phyloP scores from a whole-genome alignment of 2,797 vertebrate genomes.

The Rhadinocentrus ornatus region DNA sequence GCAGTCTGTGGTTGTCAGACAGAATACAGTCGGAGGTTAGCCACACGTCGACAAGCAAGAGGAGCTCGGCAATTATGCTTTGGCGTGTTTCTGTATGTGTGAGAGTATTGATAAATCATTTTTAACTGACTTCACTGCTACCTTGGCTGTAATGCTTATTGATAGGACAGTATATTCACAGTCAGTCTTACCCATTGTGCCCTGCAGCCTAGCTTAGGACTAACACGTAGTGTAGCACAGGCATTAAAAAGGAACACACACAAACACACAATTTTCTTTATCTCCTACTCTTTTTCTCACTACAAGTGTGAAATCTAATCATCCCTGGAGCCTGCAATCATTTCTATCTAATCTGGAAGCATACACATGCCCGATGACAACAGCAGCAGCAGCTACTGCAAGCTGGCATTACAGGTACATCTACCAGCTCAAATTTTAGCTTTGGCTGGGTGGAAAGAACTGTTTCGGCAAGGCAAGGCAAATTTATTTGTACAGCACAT shows the following conservation, averaged over 20 bases:
- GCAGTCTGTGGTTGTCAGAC: slow-evolving; percentile 68
- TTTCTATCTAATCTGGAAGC: slow-evolving; percentile 72
- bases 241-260: slow-evolving; percentile 46
- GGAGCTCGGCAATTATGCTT: slow-evolving; percentile 53
- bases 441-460: slow-evolving; percentile 18
- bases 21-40: slow-evolving; percentile 54
- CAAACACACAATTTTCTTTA: slow-evolving; percentile 24
- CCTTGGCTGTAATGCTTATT: slow-evolving; percentile 75
- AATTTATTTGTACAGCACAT: too few relatives aligned
- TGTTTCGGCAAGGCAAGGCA: too few relatives aligned
- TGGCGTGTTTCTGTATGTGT: slow-evolving; percentile 58
- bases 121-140: slow-evolving; percentile 75
- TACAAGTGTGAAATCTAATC: slow-evolving; percentile 75
- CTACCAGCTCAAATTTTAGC: slow-evolving; percentile 41
- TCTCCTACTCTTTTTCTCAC: slow-evolving; percentile 57
- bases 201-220: slow-evolving; percentile 38
- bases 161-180: slow-evolving; percentile 75
- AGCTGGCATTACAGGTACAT: slow-evolving; percentile 33
- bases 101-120: slow-evolving; percentile 78
- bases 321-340: slow-evolving; percentile 64
- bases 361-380: slow-evolving; percentile 54
- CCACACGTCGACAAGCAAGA: slow-evolving; percentile 46
- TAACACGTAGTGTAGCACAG: slow-evolving; percentile 40
- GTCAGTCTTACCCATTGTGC: slow-evolving; percentile 71
- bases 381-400: slow-evolving; percentile 41